Conservation (phyloP, 1,140 invertebrate species). For the Periplaneta americana region DNA sequence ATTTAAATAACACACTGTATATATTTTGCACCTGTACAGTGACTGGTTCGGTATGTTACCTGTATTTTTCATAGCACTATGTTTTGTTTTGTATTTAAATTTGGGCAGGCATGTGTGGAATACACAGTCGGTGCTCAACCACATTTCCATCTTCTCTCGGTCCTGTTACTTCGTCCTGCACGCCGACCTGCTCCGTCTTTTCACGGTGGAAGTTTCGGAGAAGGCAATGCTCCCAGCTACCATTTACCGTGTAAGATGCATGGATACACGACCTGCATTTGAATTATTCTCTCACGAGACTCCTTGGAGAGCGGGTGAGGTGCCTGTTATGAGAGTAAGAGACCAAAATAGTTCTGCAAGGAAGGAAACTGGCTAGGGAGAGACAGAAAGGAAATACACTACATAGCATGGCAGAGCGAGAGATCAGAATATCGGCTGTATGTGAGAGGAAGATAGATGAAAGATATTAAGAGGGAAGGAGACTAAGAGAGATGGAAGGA, state of each 20-base stretch:
- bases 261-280: background rate
- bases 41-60: no score
- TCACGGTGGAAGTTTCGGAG: background rate
- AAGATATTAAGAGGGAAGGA: background rate
- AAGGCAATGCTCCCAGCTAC: background rate
- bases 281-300: background rate
- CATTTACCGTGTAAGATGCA: conserved; percentile 3
- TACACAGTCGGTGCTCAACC: no score
- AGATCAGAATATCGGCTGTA: background rate
- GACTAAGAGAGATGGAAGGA: background rate
- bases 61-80: no score
- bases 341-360: background rate
- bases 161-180: no score
- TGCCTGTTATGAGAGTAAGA: background rate
- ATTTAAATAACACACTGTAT: no score
- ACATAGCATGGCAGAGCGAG: background rate
- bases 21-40: no score
- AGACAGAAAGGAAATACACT: background rate
- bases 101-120: no score
- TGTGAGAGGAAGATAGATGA: background rate
- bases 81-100: no score
- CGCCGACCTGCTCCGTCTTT: background rate
- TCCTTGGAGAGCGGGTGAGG: background rate
- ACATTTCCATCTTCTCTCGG: background rate
- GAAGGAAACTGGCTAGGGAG: background rate